phyloP scores from a whole-genome alignment of 2,888 invertebrate genomes.

The Cantharis rufa region DNA sequence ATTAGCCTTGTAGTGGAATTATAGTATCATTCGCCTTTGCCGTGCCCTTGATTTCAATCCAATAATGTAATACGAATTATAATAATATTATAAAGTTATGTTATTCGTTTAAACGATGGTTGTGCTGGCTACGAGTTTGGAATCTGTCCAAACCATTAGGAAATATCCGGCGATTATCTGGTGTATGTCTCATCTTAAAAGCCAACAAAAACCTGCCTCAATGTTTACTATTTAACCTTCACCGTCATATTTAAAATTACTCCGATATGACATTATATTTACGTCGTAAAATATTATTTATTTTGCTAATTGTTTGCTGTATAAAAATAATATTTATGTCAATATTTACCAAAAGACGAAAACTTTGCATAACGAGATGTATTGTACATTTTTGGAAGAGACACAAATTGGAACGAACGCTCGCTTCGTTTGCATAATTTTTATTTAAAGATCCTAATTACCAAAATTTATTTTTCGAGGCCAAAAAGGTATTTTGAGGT shows the following conservation, averaged over 20 bases:
- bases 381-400: not conserved
- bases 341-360: not conserved
- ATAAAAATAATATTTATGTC: not conserved
- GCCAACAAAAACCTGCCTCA: slow-evolving; percentile 21
- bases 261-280: not conserved
- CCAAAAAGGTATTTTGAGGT: not conserved
- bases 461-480: too few species aligned
- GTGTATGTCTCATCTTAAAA: slow-evolving; percentile 9
- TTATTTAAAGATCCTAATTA: too few species aligned
- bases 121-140: slow-evolving; percentile 2
- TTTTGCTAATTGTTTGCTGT: not conserved
- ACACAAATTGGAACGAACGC: not conserved
- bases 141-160: slow-evolving; percentile 17
- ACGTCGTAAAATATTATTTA: not conserved
- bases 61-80: not conserved
- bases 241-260: slow-evolving; percentile 7
- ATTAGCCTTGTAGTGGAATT: not conserved
- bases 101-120: not conserved
- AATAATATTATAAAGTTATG: not conserved
- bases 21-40: not conserved
- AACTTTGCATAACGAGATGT: not conserved
- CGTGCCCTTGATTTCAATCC: not conserved
- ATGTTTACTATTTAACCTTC: slow-evolving; percentile 22
- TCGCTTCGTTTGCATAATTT: too few species aligned
- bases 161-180: slow-evolving; percentile 21